Percentiles rank a stretch among this genome's conserved stretches.
phyloP scores from a whole-genome alignment of 2,888 invertebrate genomes.

The Trichopoda pennipes region DNA sequence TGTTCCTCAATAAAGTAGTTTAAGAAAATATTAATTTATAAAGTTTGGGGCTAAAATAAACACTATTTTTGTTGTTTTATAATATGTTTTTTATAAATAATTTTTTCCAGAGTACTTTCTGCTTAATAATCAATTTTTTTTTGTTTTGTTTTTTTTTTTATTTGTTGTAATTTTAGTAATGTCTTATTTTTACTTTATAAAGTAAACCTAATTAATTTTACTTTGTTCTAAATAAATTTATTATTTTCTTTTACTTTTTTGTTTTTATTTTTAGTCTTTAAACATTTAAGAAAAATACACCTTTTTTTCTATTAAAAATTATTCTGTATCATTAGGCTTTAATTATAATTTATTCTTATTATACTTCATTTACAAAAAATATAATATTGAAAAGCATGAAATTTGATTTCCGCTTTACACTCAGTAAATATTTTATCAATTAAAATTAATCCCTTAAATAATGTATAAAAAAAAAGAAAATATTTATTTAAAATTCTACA shows the following conservation, averaged over 20 bases:
- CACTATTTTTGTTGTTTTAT: conserved; percentile 55
- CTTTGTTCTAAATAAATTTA: conserved; percentile 57
- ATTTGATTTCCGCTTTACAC: conserved; percentile 75
- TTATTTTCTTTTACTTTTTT: conserved; percentile 29
- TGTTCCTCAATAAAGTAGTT: conserved; percentile 32
- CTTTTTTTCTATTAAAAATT: conserved; percentile 66
- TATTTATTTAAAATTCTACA: conserved; percentile 55
- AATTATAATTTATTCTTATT: conserved; percentile 54
- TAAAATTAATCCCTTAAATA: conserved; percentile 54
- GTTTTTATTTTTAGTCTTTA: conserved; percentile 63
- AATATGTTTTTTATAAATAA: conserved; percentile 41
- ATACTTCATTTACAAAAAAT: conserved; percentile 55
- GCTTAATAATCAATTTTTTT: conserved; percentile 37
- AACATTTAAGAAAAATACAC: conserved; percentile 68
- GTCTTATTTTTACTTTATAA: conserved; percentile 39
- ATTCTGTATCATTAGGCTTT: conserved; percentile 35
- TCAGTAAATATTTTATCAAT: conserved; percentile 47
- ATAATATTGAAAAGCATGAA: conserved; percentile 72
- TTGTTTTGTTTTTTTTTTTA: conserved; percentile 22
- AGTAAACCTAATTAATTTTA: conserved; percentile 58
- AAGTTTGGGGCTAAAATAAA: conserved; percentile 25
- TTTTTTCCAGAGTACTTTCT: conserved; percentile 63
- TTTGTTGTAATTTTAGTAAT: too few relatives aligned
- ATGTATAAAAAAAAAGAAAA: conserved; percentile 61
- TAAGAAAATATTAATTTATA: conserved; percentile 23